These are phyloP conservation scores for Montipora capitata DNA, from an alignment of 92 coral and sea anemone genomes.

Conservation along the genomic window DNA sequence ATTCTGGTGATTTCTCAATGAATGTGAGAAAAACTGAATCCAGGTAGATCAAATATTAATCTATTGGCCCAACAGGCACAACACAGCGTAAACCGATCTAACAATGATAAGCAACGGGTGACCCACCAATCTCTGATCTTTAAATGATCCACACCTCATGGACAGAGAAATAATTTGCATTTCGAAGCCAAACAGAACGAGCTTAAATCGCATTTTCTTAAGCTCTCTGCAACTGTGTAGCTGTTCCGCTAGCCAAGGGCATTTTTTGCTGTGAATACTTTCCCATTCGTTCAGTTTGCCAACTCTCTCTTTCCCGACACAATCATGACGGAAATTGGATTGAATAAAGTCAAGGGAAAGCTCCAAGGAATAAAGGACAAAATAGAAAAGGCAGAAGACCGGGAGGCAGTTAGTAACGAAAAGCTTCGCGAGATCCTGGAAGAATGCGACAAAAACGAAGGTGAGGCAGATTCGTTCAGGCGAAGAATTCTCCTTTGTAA, in stretches of 20 bases:
- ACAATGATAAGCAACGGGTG: slow-evolving; percentile 22
- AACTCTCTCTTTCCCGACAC: neutral
- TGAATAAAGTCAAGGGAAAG: slow-evolving; percentile 85
- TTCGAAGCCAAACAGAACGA: slow-evolving; percentile 35
- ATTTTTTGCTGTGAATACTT: neutral
- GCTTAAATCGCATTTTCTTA: slow-evolving; percentile 3
- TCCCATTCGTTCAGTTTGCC: neutral
- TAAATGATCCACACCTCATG: slow-evolving; percentile 42
- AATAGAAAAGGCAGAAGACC: slow-evolving; percentile 88
- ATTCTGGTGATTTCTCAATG: neutral
- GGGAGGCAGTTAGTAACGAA: slow-evolving; percentile 78
- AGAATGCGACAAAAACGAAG: slow-evolving; percentile 77
- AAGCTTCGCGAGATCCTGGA: slow-evolving; percentile 78
- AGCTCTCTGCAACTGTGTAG: neutral
- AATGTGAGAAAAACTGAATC: neutral
- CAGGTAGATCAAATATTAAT: neutral
- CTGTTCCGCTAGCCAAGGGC: neutral
- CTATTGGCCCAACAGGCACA: slow-evolving; percentile 17
- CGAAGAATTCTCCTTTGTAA: slow-evolving; percentile 78
- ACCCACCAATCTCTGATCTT: slow-evolving; percentile 44
- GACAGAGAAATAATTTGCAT: slow-evolving; percentile 42
- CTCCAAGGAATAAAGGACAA: slow-evolving; percentile 84
- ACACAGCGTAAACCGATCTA: slow-evolving; percentile 19
- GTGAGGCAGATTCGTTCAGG: slow-evolving; percentile 86
- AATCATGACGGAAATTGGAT: slow-evolving; percentile 45